Conservation (phyloP, 2,888 invertebrate species). For the Aricia artaxerxes region DNA sequence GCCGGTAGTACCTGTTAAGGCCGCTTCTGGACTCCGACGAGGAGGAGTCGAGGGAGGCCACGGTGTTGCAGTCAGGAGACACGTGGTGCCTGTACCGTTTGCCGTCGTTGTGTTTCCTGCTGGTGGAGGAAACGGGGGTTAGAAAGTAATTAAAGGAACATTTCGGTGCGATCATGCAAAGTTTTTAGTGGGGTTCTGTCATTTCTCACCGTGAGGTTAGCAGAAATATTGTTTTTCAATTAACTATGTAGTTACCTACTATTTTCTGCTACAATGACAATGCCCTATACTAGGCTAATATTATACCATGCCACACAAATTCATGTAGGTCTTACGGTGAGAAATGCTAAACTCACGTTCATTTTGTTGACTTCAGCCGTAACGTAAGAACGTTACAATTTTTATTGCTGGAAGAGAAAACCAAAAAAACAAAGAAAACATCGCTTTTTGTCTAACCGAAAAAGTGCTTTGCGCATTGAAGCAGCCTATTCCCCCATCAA, state of each 20-base stretch:
- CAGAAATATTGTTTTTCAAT: not conserved
- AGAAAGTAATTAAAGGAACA: not conserved
- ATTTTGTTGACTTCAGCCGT: not conserved
- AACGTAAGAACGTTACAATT: not conserved
- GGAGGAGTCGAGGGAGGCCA: conserved; percentile 93
- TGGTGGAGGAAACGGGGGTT: conserved; percentile 40
- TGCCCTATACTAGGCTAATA: no score
- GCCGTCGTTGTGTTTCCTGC: conserved; percentile 83
- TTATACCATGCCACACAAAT: not conserved
- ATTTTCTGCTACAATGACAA: no score
- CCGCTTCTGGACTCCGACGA: conserved; percentile 91
- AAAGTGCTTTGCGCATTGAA: not conserved
- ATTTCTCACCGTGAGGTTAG: not conserved
- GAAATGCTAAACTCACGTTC: not conserved
- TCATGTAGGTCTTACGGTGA: not conserved
- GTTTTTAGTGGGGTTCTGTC: not conserved
- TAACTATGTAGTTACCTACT: not conserved
- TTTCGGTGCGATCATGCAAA: conserved; percentile 15
- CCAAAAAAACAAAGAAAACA: not conserved
- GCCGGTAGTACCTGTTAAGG: conserved; percentile 92
- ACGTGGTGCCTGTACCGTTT: conserved; percentile 94
- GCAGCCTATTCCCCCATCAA: not conserved
- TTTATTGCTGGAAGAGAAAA: no score
- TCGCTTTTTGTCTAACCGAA: not conserved
- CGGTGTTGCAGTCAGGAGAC: conserved; percentile 94